A percentile compares a stretch with the other conserved stretches of the same genome.
phyloP scores from a whole-genome alignment of 2,797 vertebrate species.

The Chanos chanos region DNA sequence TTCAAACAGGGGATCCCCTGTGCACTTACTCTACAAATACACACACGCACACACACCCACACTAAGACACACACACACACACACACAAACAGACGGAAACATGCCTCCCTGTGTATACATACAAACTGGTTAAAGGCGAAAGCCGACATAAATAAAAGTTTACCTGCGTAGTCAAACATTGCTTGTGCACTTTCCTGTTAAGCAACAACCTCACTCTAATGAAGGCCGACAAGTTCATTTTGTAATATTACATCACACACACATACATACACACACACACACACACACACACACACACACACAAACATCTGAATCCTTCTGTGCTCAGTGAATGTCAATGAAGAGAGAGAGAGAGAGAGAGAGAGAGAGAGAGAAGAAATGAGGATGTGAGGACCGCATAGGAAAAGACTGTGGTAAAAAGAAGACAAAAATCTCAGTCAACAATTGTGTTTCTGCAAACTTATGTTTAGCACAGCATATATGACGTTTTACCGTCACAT shows the following conservation, averaged over 20 bases:
- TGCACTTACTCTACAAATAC: constrained; percentile 4
- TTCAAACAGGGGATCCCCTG: constrained; percentile 41
- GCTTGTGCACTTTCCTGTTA: too few relatives aligned
- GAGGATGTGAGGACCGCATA: neutral
- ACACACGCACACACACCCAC: neutral
- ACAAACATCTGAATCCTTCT: constrained; percentile 31
- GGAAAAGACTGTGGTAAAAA: neutral
- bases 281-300: constrained; percentile 9
- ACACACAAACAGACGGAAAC: neutral
- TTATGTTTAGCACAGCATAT: too few relatives aligned
- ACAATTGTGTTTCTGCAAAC: constrained; percentile 11
- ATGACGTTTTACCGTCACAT: too few relatives aligned
- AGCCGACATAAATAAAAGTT: too few relatives aligned
- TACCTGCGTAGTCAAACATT: too few relatives aligned
- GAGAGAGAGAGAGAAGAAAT: constrained; percentile 6
- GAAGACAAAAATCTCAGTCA: neutral
- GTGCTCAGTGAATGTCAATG: constrained; percentile 55
- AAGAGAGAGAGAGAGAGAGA: constrained; percentile 21
- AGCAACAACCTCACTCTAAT: too few relatives aligned
- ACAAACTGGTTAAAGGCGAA: too few relatives aligned
- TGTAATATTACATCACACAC: neutral
- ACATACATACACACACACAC: constrained; percentile 5
- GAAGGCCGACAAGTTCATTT: too few relatives aligned
- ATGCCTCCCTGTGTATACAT: constrained; percentile 43
- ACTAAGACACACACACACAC: neutral